phyloP scores from a whole-genome alignment of 1,140 invertebrate genomes.

The Mycetomoellerius zeteki region DNA sequence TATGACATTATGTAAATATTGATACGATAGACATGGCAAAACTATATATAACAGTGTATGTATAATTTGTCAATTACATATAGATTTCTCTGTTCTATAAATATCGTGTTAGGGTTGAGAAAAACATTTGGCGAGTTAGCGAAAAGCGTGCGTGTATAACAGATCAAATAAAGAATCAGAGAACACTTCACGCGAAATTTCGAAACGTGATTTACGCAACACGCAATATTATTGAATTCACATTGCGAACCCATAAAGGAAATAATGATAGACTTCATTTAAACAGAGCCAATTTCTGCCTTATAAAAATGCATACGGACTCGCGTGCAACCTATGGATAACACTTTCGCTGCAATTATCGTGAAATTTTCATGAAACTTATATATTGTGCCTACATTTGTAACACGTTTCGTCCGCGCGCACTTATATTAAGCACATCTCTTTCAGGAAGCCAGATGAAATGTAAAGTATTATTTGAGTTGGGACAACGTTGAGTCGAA shows the following conservation, averaged over 20 bases:
- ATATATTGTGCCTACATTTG: slow-evolving; percentile 4
- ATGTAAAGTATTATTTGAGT: not conserved
- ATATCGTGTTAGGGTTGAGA: not conserved
- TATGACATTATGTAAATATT: not conserved
- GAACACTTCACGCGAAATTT: not conserved
- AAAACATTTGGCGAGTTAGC: not conserved
- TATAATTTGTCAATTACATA: not conserved
- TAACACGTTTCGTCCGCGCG: not conserved
- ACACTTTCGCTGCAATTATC: slow-evolving; percentile 53
- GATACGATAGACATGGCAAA: not conserved
- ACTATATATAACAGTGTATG: not conserved
- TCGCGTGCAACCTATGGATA: slow-evolving; percentile 18
- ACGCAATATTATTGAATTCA: slow-evolving; percentile 45
- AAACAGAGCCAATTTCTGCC: slow-evolving; percentile 20
- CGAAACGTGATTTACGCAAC: slow-evolving; percentile 46
- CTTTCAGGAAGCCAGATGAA: not conserved
- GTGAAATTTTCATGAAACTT: slow-evolving; percentile 56
- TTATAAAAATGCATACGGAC: slow-evolving; percentile 13
- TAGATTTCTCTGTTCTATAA: not conserved
- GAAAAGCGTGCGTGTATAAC: not conserved
- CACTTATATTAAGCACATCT: not conserved
- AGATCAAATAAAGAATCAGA: slow-evolving; percentile 1
- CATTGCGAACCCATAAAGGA: not conserved
- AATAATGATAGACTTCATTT: slow-evolving; percentile 51
- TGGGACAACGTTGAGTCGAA: not conserved